phyloP scores from a whole-genome alignment of 2,113 vertebrate genomes.

The Xenopus laevis region DNA sequence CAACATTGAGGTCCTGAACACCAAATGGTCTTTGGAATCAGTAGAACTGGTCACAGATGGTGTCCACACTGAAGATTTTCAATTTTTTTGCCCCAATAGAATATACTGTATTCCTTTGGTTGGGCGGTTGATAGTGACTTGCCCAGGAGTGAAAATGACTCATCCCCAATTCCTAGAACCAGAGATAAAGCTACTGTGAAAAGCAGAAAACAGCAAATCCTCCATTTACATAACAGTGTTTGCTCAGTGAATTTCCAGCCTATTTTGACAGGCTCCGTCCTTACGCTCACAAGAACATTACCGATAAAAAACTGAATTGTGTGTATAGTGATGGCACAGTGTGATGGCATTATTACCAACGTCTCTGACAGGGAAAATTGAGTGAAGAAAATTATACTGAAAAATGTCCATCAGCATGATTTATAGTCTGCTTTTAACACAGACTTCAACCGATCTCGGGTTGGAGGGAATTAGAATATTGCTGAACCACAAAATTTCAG shows the following conservation, averaged over 20 bases:
- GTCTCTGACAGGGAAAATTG: conserved; percentile 18
- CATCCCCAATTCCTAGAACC: no score
- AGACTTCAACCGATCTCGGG: not conserved
- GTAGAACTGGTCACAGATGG: no score
- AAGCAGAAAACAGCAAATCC: no score
- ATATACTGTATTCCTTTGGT: no score
- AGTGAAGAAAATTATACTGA: conserved; percentile 19
- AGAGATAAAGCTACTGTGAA: no score
- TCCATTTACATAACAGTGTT: conserved; percentile 14
- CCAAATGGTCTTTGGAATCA: no score
- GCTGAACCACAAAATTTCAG: not conserved
- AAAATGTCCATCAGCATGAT: conserved; percentile 6
- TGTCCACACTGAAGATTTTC: no score
- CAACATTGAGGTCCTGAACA: no score
- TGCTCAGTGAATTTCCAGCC: not conserved
- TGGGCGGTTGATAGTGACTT: no score
- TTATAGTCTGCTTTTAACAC: not conserved
- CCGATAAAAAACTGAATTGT: not conserved
- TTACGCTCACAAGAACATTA: not conserved
- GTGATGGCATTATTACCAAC: conserved; percentile 6
- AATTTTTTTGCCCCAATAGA: no score
- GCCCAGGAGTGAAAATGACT: no score
- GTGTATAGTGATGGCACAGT: conserved; percentile 8
- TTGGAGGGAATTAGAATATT: conserved; percentile 3
- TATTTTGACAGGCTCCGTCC: conserved; percentile 9